Conservation (phyloP, 2,888 invertebrate species). For the Norana najaformis region DNA sequence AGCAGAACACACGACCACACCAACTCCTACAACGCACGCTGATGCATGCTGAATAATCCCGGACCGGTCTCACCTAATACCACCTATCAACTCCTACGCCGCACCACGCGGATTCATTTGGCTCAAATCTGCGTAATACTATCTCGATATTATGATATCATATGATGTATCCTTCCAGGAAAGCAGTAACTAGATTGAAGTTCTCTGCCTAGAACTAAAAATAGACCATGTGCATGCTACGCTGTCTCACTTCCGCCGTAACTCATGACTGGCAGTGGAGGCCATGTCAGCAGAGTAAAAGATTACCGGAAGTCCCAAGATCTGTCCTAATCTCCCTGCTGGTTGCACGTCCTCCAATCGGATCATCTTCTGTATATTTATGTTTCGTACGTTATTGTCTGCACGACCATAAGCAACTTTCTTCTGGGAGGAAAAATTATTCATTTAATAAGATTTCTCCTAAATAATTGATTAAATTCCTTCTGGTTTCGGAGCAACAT, state of each 20-base stretch:
- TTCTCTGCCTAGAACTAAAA: background rate
- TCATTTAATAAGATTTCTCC: background rate
- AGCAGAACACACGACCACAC: too few species aligned
- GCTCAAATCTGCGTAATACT: conserved; percentile 4
- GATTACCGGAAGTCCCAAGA: background rate
- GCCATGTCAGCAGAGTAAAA: background rate
- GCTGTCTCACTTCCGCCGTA: background rate
- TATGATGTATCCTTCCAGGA: background rate
- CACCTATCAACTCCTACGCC: background rate
- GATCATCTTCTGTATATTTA: background rate
- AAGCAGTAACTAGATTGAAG: background rate
- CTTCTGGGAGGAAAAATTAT: background rate
- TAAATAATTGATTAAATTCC: background rate
- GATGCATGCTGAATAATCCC: background rate
- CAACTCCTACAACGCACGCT: background rate
- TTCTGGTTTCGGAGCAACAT: background rate
- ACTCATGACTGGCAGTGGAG: background rate
- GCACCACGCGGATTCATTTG: background rate
- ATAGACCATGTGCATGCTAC: conserved; percentile 1
- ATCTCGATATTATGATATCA: conserved; percentile 13
- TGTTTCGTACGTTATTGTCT: background rate
- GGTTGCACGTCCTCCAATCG: background rate
- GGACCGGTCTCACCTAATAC: background rate
- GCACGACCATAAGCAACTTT: background rate
- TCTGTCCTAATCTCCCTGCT: background rate